Conservation (phyloP, 2,113 vertebrate species). For the Tragelaphus imberbis region DNA sequence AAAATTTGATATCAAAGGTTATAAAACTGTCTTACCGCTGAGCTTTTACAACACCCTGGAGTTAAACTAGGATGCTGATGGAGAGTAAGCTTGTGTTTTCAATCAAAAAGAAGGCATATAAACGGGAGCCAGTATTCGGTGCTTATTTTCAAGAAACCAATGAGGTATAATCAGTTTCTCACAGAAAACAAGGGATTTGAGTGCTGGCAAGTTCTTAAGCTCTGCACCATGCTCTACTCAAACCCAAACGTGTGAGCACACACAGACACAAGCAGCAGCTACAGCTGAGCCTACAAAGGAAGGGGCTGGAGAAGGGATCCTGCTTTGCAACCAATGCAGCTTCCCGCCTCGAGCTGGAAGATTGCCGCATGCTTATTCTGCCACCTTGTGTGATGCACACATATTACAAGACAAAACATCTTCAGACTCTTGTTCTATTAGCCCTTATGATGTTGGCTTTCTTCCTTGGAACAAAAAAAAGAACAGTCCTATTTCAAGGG, state of each 20-base stretch:
- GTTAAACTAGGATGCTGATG: slow-evolving; percentile 71
- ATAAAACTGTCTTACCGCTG: slow-evolving; percentile 70
- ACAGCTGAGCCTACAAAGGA: neutral
- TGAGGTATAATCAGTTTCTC: slow-evolving; percentile 66
- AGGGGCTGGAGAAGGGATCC: neutral
- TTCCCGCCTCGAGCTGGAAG: neutral
- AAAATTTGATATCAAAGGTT: slow-evolving; percentile 62
- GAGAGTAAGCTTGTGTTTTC: slow-evolving; percentile 69
- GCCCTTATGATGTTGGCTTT: neutral
- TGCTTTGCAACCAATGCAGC: slow-evolving; percentile 32
- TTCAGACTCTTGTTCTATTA: slow-evolving; percentile 48
- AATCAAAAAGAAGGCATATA: slow-evolving; percentile 69
- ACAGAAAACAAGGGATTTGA: slow-evolving; percentile 56
- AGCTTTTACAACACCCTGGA: slow-evolving; percentile 69
- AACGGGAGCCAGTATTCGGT: neutral
- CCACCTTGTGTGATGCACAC: slow-evolving; percentile 82
- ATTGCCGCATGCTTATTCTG: slow-evolving; percentile 77
- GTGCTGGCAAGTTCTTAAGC: slow-evolving; percentile 60
- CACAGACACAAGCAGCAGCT: neutral
- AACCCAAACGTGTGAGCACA: neutral
- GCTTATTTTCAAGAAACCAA: slow-evolving; percentile 47
- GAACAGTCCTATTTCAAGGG: neutral
- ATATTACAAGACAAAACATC: slow-evolving; percentile 77
- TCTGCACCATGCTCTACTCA: neutral
- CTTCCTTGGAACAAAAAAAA: neutral